phyloP scores from a whole-genome alignment of 2,888 invertebrate species.

The Phorcus lineatus region DNA sequence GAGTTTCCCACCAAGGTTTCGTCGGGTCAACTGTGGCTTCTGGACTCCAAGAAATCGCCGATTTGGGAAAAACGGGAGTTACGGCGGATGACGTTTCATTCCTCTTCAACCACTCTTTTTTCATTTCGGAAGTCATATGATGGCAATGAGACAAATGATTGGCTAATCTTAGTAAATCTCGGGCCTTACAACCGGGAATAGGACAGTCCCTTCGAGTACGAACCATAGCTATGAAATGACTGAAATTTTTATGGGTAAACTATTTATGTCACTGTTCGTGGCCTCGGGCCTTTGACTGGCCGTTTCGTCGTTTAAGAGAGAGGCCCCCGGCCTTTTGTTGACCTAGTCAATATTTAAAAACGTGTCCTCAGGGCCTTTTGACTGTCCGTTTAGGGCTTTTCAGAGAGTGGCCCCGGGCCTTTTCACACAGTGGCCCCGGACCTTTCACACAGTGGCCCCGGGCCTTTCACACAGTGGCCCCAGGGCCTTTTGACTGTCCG shows the following conservation, averaged over 20 bases:
- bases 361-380: not conserved
- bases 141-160: not conserved
- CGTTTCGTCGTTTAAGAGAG: not conserved
- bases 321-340: not conserved
- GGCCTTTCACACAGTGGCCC: constrained; percentile 22
- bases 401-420: not conserved
- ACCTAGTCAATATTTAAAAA: constrained; percentile 29
- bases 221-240: not conserved
- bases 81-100: not conserved
- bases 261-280: not conserved
- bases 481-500: not conserved
- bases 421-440: no score
- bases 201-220: constrained; percentile 5
- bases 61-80: not conserved
- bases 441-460: not conserved
- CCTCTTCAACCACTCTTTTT: not conserved
- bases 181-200: not conserved
- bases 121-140: not conserved
- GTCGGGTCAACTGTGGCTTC: not conserved
- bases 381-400: not conserved
- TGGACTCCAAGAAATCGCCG: not conserved
- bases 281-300: constrained; percentile 15
- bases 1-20: constrained; percentile 2
- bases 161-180: not conserved
- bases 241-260: not conserved